Base-by-base conservation (phyloP, 37 sponge, comb jelly and placozoan genomes). In the Spongilla lacustris region DNA sequence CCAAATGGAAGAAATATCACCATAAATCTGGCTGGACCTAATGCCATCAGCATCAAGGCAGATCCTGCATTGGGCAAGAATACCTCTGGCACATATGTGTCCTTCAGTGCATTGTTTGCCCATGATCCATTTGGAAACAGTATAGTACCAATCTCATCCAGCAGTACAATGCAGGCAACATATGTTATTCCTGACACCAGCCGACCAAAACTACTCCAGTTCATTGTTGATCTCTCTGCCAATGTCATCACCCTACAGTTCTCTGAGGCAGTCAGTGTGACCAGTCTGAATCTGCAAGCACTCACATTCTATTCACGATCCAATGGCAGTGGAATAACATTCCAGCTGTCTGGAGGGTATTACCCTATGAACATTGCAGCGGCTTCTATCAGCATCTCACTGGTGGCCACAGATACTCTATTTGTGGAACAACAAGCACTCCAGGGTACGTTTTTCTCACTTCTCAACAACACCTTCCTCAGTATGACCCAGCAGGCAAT, bases 1-100 rank as follows among this genome's bases (percentile, higher is more conserved):
- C 50, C 88, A 24, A 78, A 74, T 69, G 93, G 95, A 69, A 69
- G 90, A 14, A 67, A 79, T 26, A 26, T 96, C 8, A 88, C 88
- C 38, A 84, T 96, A 58, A 88, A 96, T 77, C 91, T 96, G n/a
- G 85, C 88, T 81, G 95, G 94, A 37, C 50, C 24, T 71, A 93
- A 96, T 94, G 93, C 92, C n/a, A 92, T 82, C 74, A 85, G 84
- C 17, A 85, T 94, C 35, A 97, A 97, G 71, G 93, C 91, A 41
- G 50, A 93, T 34, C 13, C 84, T 34, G 68, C 26, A 29, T 70
- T 97, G 8, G 95, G 82, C 23, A 91, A 84, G 31, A 68, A 81
- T 2, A 19, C 32, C 5, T n/a, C 68, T 69, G 86, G 94, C 79
- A 95, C 97, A n/a, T 94, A 38, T 76, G 27, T 94, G 25, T 19